phyloP scores from a whole-genome alignment of 2,797 vertebrate species.

The Gambelia wislizenii region DNA sequence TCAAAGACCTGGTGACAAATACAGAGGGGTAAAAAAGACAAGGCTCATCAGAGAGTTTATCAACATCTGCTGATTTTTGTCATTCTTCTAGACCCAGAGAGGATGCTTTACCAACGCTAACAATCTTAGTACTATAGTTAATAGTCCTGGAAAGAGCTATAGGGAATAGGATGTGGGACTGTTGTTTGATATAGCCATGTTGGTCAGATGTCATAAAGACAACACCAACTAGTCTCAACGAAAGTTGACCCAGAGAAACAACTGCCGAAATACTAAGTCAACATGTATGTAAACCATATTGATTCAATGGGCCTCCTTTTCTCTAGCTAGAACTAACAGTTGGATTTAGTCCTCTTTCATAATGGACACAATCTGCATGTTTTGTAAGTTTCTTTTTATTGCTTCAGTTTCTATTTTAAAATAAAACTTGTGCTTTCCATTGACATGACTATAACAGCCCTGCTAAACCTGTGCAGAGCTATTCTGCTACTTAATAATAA shows the following conservation, averaged over 20 bases:
- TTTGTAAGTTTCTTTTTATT: background rate
- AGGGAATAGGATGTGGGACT: background rate
- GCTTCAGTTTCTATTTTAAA: background rate
- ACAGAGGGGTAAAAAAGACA: background rate
- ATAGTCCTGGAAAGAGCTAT: background rate
- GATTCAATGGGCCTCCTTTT: no score
- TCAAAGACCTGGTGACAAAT: constrained; percentile 85
- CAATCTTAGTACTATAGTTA: background rate
- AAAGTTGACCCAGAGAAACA: no score
- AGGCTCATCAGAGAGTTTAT: background rate
- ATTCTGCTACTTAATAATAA: no score
- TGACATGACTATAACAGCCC: background rate
- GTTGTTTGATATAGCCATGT: background rate
- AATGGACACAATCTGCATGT: background rate
- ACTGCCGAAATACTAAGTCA: no score
- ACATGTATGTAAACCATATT: no score
- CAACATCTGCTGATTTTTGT: background rate
- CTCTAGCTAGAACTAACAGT: no score
- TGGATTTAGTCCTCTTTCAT: background rate
- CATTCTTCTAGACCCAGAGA: background rate
- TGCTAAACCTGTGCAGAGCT: background rate
- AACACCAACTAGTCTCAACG: no score
- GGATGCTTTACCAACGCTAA: background rate
- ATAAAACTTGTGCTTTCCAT: background rate
- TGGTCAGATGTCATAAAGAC: background rate